Percentiles rank a stretch among this genome's conserved stretches.
phyloP scores from a whole-genome alignment of 2,888 invertebrate genomes.

The Auanema sp. region DNA sequence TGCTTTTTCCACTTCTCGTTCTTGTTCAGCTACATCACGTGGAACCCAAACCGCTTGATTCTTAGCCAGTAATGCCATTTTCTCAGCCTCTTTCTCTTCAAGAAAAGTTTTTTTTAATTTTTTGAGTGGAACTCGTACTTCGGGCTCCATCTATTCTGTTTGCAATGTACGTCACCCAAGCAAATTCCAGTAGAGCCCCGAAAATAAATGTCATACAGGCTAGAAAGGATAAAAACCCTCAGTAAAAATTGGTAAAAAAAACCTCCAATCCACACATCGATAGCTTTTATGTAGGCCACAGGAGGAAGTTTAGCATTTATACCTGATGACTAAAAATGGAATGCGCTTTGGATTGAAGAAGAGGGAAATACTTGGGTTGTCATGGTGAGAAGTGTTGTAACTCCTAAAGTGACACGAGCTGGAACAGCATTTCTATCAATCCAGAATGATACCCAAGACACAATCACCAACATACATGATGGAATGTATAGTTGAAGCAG shows the following conservation, averaged over 20 bases:
- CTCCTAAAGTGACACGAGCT: slow-evolving; percentile 73
- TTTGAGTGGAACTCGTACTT: slow-evolving; percentile 19
- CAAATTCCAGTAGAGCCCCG: slow-evolving; percentile 90
- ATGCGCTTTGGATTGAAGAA: slow-evolving; percentile 65
- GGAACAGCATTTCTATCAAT: slow-evolving; percentile 52
- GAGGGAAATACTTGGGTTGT: slow-evolving; percentile 75
- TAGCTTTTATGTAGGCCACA: slow-evolving; percentile 85
- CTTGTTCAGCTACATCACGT: slow-evolving; percentile 36
- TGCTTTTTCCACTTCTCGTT: slow-evolving; percentile 39
- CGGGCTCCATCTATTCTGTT: slow-evolving; percentile 41
- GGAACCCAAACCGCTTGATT: slow-evolving; percentile 38
- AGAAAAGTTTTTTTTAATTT: slow-evolving; percentile 1
- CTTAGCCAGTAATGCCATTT: slow-evolving; percentile 13
- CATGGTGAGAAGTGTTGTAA: slow-evolving; percentile 93
- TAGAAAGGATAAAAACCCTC: no score
- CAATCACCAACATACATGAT: slow-evolving; percentile 73
- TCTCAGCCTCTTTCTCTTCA: slow-evolving; percentile 21
- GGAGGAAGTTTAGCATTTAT: slow-evolving; percentile 62
- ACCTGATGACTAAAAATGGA: slow-evolving; percentile 68
- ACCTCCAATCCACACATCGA: slow-evolving; percentile 63
- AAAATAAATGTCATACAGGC: slow-evolving; percentile 91
- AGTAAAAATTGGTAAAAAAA: background rate
- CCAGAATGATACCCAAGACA: slow-evolving; percentile 61
- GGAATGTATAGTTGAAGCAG: slow-evolving; percentile 99
- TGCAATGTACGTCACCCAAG: slow-evolving; percentile 83